Evolutionary conservation across 2,797 vertebrate genomes (phyloP).

Genomic region (Mormyrus hasselquistii): DNA sequence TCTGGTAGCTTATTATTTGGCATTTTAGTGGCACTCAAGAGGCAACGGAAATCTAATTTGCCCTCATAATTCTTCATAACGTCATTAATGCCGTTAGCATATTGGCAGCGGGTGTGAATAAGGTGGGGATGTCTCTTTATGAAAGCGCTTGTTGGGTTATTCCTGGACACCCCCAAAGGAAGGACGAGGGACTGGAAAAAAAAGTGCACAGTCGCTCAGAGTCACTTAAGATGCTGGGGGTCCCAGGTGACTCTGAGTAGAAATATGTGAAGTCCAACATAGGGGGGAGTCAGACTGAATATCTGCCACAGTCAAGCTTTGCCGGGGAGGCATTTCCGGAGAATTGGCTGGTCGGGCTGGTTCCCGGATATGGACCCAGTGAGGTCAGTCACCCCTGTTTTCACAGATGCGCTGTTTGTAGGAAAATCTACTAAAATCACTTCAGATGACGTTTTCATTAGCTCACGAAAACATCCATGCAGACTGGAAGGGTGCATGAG

Average conservation of each 20-base stretch:
- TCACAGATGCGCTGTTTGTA: background rate
- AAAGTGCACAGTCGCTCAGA: background rate
- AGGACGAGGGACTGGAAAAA: background rate
- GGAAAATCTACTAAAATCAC: background rate
- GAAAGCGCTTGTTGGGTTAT: slow-evolving; percentile 66
- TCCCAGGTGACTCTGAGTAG: background rate
- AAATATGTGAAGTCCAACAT: background rate
- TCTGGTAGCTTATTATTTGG: slow-evolving; percentile 99
- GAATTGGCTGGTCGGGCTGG: background rate
- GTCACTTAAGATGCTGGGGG: background rate
- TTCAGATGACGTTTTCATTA: background rate
- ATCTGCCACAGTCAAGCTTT: background rate
- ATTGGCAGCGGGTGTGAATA: slow-evolving; percentile 76
- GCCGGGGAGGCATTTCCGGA: background rate
- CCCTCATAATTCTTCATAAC: slow-evolving; percentile 99
- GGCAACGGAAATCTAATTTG: slow-evolving; percentile 99
- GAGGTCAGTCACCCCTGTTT: background rate
- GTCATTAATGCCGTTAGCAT: slow-evolving; percentile 94
- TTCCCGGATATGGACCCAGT: background rate
- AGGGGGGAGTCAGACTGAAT: background rate
- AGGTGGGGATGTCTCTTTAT: slow-evolving; percentile 60
- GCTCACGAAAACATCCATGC: background rate
- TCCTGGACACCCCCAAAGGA: slow-evolving; percentile 34
- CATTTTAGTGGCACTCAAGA: slow-evolving; percentile 99
- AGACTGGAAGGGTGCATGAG: background rate